Base-by-base conservation (phyloP, 2,797 vertebrate genomes). In the Amblyraja radiata region DNA sequence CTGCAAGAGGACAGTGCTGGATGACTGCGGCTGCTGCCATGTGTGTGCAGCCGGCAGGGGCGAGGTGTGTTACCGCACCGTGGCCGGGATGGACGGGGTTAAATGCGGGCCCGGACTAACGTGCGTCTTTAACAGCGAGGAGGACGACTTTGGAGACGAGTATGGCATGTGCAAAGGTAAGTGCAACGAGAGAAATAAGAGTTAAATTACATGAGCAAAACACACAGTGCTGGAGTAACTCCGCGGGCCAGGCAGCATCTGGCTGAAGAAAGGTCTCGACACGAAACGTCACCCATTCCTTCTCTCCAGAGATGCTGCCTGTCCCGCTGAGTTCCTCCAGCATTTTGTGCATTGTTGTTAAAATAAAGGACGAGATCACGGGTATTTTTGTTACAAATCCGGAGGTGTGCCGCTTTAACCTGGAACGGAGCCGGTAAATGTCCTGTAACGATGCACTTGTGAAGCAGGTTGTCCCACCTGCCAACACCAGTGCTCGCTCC, bases 111-210 rank as follows among this genome's bases (percentile, higher is more conserved):
- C 98, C 0, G 99, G 99, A 90, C 97, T 99, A 94, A 97, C 97
- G 95, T 99, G 99, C 96, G 97, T 98, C 95, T 99, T 99, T 96
- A 98, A 98, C 96, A 98, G 97, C 93, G 98, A 99, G 88, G 98
- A 99, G 94, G 99, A 99, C 96, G 98, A 98, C 94, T 99, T 99
- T 94, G 99, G 99, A 90, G 99, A 99, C 95, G 98, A 99, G 95
- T 99, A 98, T 94, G 99, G 99, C 80, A 96, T 98, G 95, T 99
- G 99, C 97, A 98, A 97, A 98, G 99, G 99, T 99, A 97, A 94
- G 95, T 16, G 1, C n/a, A 25, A 65, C 18, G n/a, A 21, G 63
- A 28, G 71, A 23, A 25, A 74, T 6, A 74, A 74, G 2, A 4
- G 71, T 74, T 74, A 74, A 74, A 74, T 74, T 74, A 74, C 21